Base-by-base conservation (phyloP, 1,140 invertebrate genomes). In the Orius laevigatus region DNA sequence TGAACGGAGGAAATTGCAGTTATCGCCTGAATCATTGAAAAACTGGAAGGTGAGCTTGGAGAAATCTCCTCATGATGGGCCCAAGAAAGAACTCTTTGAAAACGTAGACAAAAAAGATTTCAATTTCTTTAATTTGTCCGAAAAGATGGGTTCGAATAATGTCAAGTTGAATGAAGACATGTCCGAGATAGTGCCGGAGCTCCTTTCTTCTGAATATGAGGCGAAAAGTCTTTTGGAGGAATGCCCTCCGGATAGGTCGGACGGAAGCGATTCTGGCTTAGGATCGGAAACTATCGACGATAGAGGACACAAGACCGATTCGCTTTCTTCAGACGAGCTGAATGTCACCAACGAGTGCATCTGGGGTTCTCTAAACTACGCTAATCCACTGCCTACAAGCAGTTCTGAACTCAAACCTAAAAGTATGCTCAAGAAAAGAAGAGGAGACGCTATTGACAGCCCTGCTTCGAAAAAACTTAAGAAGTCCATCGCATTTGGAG, bases 401-500 rank as follows among this genome's bases (percentile, higher is more conserved):
- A 25, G 25, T 25, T 25, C 25, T 8, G 46, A 2, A 43, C 56
- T 20, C 58, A 55, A 5, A 36, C 46, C 41, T 53, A 71, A 72
- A 57, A 71, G 75, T 57, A 74, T 66, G 60, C 56, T 78, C 40
- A 71, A 78, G 62, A 59, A 25, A 25, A 25, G 25, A 25, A 25
- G 25, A 25, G 25, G 25, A 8, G 25, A 25, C 3, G 25, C 25
- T 4, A 25, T 25, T 4, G 25, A 25, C 8, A 25, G 25, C 25
- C 3, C 25, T 25, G 25, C 6, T 33, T 20, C 40, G 4, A 56
- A 53, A 33, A 83, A 79, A 61, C 75, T 74, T 62, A 84, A 82
- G 60, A 74, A 78, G 52, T 74, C 73, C 33, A 86, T 97, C 51
- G 78, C 81, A 43, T 98, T 96, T 64, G 81, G 90, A 56, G 79